Base-by-base conservation (phyloP, 2,888 invertebrate genomes). In the Timandra comae region DNA sequence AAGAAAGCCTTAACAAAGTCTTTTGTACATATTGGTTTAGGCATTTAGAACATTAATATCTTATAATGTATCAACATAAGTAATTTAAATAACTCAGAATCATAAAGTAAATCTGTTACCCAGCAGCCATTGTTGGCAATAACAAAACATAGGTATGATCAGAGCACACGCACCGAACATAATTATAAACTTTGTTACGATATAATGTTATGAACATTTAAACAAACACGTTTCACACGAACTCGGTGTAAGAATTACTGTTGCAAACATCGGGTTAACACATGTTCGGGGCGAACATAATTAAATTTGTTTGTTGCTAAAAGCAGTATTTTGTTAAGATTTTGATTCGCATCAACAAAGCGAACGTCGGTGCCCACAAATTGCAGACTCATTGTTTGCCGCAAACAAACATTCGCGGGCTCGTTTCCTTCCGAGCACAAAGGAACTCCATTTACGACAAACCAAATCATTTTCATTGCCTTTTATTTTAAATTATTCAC, bases 331-430 rank as follows among this genome's bases (percentile, higher is more conserved):
- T 74, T 72, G 72, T 70, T 67, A 67, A 70, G 69, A 68, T 73
- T 78, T 70, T 74, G 74, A 76, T 79, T 75, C 70, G 60, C 69
- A 71, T 72, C 70, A 76, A 75, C 74, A 76, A 69, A 73, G 71
- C 71, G 63, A 62, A 62, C 65, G 69, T 63, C 68, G 69, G 59
- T 60, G 64, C 63, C 68, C 76, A 68, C 81, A 82, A 82, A 80
- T 82, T 77, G 81, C 77, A 64, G 70, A 64, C 73, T 78, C 77
- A 81, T 80, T 84, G 79, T 82, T 80, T 78, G 71, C 60, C 59
- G 55, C 65, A 60, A 70, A 72, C 80, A 80, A 84, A 82, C 78
- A 78, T 74, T 75, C 71, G 66, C 66, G 62, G 62, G 52, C 63
- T 59, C 70, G 71, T 65, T 73, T 77, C 72, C 72, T 74, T 71